Evolutionary conservation across 1,140 invertebrate genomes (phyloP), one percentile per base, ranked within the genome.

Genomic region (Penaeus chinensis): DNA sequence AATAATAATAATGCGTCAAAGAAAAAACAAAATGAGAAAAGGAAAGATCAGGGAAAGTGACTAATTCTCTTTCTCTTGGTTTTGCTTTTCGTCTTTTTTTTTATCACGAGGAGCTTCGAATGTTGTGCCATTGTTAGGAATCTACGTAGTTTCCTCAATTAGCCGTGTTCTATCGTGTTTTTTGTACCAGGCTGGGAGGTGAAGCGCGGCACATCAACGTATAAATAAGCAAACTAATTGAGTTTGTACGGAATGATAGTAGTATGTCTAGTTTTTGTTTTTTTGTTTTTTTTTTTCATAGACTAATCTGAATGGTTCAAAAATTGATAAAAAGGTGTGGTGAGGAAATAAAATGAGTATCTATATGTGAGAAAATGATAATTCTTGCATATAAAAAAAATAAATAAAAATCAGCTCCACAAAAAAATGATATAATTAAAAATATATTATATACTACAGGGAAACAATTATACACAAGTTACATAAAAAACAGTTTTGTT

Each of bases 151-250:
- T 87, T 87, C 47, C 47, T 47, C 47, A 47, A 47, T 47, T 47
- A 47, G 47, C 47, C 47, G 80, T 82, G 83, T 76, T 77, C 61
- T 76, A 82, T 65, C 61, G 79, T 82, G 80, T 32, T 87, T 87
- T 85, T 77, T 87, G 80, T 87, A 87, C 85, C 85, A 71, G 85
- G 85, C 85, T 87, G 85, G 81, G 85, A 77, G 85, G 85, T 87
- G 85, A 82, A 82, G 71, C 74, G 80, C 80, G 81, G 77, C 85
- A 82, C 80, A 82, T 37, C 47, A 85, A 78, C 42, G 37, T 84
- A 85, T 32, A 76, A 76, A 77, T 85, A 85, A 60, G 47, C 42
- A 74, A 77, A 85, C 62, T 78, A 85, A 60, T 62, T 22, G 54
- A 76, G 47, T 85, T 76, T 76, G 83, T 60, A 85, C 19, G 61